Evolutionary conservation across 1,140 invertebrate genomes (phyloP).

Genomic region (Cotesia chilonis): DNA sequence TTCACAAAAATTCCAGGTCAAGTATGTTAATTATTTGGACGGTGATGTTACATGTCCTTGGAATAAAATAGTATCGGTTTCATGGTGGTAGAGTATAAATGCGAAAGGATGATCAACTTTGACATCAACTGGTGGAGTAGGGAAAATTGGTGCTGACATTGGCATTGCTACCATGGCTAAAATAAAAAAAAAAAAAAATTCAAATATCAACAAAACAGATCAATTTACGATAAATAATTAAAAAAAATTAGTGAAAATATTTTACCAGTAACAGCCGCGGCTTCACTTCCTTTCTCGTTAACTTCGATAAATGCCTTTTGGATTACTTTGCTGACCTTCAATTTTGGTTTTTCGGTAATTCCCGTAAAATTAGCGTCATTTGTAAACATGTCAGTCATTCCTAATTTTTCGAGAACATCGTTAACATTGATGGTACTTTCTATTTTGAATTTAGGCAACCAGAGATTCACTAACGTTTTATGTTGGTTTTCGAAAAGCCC

Average conservation of each 20-base stretch:
- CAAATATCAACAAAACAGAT: too few relatives aligned
- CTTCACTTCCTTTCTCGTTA: slow-evolving; percentile 25
- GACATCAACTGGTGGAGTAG: neutral
- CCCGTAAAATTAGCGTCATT: slow-evolving; percentile 66
- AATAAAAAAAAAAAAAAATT: neutral
- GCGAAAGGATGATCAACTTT: slow-evolving; percentile 24
- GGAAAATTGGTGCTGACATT: neutral
- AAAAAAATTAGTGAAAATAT: slow-evolving; percentile 3
- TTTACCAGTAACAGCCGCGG: slow-evolving; percentile 63
- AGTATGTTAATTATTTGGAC: slow-evolving; percentile 5
- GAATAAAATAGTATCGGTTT: slow-evolving; percentile 22
- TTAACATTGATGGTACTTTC: slow-evolving; percentile 71
- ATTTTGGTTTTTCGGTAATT: slow-evolving; percentile 54
- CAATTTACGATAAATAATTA: too few relatives aligned
- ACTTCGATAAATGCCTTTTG: slow-evolving; percentile 76
- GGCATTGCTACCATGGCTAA: too few relatives aligned
- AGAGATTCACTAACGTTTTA: slow-evolving; percentile 62
- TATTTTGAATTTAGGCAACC: slow-evolving; percentile 77
- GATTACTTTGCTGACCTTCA: slow-evolving; percentile 66
- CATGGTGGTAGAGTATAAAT: slow-evolving; percentile 27
- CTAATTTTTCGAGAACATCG: slow-evolving; percentile 66
- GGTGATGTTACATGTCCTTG: slow-evolving; percentile 30
- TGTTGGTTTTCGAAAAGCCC: slow-evolving; percentile 53
- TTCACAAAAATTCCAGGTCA: neutral
- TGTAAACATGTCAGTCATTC: slow-evolving; percentile 65